Evolutionary conservation across 1,140 invertebrate genomes (phyloP).

Genomic region (Drosophila novamexicana): DNA sequence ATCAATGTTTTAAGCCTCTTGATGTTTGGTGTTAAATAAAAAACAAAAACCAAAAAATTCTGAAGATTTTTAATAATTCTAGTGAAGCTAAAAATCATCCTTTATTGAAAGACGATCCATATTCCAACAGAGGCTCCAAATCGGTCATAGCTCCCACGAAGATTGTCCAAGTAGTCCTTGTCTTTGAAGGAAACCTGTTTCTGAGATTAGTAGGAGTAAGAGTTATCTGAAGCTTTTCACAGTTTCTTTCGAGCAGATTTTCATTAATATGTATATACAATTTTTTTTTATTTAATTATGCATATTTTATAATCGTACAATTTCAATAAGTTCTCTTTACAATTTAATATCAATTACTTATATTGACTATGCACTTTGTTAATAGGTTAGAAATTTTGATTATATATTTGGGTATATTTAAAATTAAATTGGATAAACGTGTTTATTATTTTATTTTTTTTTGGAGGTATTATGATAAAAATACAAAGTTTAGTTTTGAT

Average conservation of each 20-base stretch:
- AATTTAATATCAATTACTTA: conserved; percentile 71
- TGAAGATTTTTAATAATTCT: not conserved
- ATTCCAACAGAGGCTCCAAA: not conserved
- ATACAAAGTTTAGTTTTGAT: conserved; percentile 72
- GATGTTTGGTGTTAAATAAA: conserved; percentile 53
- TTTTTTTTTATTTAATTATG: conserved; percentile 65
- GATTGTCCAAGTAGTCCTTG: too few relatives aligned
- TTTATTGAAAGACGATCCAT: not conserved
- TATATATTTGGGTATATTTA: conserved; percentile 56
- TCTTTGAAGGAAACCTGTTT: not conserved
- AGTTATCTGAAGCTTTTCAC: not conserved
- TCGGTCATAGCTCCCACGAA: too few relatives aligned
- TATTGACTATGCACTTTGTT: conserved; percentile 68
- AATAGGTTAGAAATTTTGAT: conserved; percentile 57
- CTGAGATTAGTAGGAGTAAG: not conserved
- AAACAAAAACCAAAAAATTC: conserved; percentile 9
- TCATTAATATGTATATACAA: conserved; percentile 10
- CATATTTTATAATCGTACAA: conserved; percentile 72
- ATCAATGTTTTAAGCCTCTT: conserved; percentile 52
- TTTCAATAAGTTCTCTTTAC: conserved; percentile 67
- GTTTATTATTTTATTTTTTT: conserved; percentile 2
- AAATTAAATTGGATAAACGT: conserved; percentile 58
- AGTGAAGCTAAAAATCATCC: not conserved
- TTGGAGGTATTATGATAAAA: conserved; percentile 56
- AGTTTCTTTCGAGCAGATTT: not conserved